Conservation (phyloP, 1,140 invertebrate genomes). For the Holcopasites calliopsidis region DNA sequence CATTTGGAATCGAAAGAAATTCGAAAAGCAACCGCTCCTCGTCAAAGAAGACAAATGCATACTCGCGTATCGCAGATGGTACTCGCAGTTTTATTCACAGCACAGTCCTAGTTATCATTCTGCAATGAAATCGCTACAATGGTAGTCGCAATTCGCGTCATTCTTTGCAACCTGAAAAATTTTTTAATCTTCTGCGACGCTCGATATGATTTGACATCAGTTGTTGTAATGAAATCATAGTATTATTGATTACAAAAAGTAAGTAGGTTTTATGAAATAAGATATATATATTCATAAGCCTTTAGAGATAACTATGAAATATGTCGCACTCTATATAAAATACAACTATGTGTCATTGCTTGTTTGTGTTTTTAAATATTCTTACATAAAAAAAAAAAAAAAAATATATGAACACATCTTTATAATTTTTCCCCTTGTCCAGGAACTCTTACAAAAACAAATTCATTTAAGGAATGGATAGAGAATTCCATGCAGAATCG, state of each 20-base stretch:
- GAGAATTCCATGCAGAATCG: too few relatives aligned
- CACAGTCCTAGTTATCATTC: constrained; percentile 84
- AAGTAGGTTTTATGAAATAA: constrained; percentile 1
- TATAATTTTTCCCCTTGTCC: too few relatives aligned
- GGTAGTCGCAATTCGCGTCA: constrained; percentile 68
- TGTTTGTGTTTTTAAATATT: too few relatives aligned
- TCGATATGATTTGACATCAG: constrained; percentile 7
- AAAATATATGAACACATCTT: too few relatives aligned
- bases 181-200: not conserved
- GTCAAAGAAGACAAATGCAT: constrained; percentile 89
- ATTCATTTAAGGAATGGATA: too few relatives aligned
- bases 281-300: not conserved
- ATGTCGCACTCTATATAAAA: not conserved
- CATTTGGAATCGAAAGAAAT: constrained; percentile 94
- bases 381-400: too few relatives aligned
- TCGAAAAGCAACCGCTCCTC: constrained; percentile 85
- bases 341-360: not conserved
- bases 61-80: constrained; percentile 89
- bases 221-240: not conserved
- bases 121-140: constrained; percentile 66
- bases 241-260: not conserved
- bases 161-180: not conserved
- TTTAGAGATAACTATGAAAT: not conserved
- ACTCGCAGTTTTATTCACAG: constrained; percentile 91
- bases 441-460: too few relatives aligned